Percentiles rank a stretch among this genome's conserved stretches.
Conservation (phyloP, 92 coral and sea anemone species). For the Siderastrea siderea region DNA sequence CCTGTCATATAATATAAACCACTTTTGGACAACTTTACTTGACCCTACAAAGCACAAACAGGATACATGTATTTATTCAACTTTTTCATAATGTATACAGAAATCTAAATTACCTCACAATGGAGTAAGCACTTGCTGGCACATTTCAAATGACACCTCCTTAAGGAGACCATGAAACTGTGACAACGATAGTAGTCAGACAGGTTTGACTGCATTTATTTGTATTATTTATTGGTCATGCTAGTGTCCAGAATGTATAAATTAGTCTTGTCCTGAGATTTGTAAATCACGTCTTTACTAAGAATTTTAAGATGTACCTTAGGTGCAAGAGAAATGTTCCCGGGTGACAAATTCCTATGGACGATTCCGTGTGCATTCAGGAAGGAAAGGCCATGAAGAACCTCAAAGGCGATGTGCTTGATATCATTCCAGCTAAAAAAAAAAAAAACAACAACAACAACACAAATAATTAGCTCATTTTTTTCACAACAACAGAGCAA, state of each 20-base stretch:
- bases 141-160: too few relatives aligned
- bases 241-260: too few relatives aligned
- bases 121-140: too few relatives aligned
- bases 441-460: not conserved
- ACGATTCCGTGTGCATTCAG: conserved; percentile 86
- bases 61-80: too few relatives aligned
- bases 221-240: too few relatives aligned
- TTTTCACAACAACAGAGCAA: not conserved
- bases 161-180: too few relatives aligned
- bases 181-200: too few relatives aligned
- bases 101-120: too few relatives aligned
- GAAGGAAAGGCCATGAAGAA: conserved; percentile 82
- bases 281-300: not conserved
- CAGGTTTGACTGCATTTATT: too few relatives aligned
- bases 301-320: conserved; percentile 54
- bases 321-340: conserved; percentile 76
- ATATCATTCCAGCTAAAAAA: conserved; percentile 46
- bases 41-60: conserved; percentile 67
- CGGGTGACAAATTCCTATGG: conserved; percentile 87
- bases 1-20: conserved; percentile 91
- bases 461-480: too few relatives aligned
- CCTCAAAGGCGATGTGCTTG: conserved; percentile 83
- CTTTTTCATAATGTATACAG: not conserved
- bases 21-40: conserved; percentile 87
- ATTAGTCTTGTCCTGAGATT: too few relatives aligned